These are phyloP conservation scores for Pseudorhombus dupliciocellatus DNA, from an alignment of 2,113 vertebrate genomes.

Conservation along the genomic window DNA sequence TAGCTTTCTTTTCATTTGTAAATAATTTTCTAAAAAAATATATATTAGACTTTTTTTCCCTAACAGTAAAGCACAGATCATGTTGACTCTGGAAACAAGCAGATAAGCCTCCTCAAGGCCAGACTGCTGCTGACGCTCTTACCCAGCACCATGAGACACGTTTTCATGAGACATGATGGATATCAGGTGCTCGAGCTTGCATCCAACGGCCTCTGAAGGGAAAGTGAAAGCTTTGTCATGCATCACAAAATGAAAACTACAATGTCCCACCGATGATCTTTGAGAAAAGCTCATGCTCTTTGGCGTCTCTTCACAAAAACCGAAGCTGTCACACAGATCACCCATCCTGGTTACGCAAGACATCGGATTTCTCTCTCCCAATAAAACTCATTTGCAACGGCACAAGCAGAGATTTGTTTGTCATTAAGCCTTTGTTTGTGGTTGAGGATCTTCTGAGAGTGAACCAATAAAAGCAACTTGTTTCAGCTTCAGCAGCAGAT, in stretches of 20 bases:
- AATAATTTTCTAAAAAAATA: background rate
- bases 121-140: slow-evolving; percentile 38
- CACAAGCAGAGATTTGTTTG: background rate
- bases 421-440: background rate
- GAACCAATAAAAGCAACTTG: background rate
- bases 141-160: slow-evolving; percentile 39
- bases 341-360: background rate
- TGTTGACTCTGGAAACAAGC: slow-evolving; percentile 2
- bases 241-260: slow-evolving; percentile 38
- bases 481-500: background rate
- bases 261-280: slow-evolving; percentile 23
- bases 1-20: background rate
- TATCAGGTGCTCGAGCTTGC: slow-evolving; percentile 36
- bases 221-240: slow-evolving; percentile 35
- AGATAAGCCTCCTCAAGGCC: slow-evolving; percentile 40
- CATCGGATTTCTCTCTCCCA: background rate
- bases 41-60: background rate
- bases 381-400: background rate
- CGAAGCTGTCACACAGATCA: background rate
- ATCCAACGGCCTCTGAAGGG: slow-evolving; percentile 27
- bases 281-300: background rate
- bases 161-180: slow-evolving; percentile 27
- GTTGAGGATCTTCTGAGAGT: background rate
- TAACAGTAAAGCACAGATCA: background rate
- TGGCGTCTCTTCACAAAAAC: background rate